Evolutionary conservation across 2,888 invertebrate species (phyloP).

Genomic region (Orthonevra nobilis): DNA sequence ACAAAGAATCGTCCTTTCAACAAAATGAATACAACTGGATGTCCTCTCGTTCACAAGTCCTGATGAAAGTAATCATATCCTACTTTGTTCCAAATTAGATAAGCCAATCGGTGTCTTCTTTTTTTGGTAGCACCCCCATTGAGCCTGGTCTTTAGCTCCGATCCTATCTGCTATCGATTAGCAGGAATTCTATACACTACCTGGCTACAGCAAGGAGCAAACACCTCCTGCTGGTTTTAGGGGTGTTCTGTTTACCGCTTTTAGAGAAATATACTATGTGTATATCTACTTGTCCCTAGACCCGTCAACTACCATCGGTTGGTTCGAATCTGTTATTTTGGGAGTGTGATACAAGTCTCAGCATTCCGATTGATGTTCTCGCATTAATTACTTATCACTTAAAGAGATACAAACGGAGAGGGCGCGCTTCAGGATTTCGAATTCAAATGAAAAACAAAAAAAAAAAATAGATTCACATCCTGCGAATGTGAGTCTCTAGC

Average conservation of each 20-base stretch:
- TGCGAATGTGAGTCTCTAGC: constrained; percentile 3
- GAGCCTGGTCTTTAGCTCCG: constrained; percentile 40
- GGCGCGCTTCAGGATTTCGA: constrained; percentile 14
- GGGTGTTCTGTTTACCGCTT: constrained; percentile 70
- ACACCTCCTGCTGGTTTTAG: constrained; percentile 63
- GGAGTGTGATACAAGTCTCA: constrained; percentile 60
- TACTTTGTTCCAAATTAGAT: constrained; percentile 63
- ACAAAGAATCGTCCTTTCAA: constrained; percentile 1
- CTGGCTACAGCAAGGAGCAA: constrained; percentile 55
- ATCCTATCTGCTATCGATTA: constrained; percentile 64
- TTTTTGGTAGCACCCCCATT: constrained; percentile 55
- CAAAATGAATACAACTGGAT: not conserved
- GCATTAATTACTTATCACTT: constrained; percentile 69
- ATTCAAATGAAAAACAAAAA: constrained; percentile 8
- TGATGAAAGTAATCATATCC: constrained; percentile 53
- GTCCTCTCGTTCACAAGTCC: constrained; percentile 19
- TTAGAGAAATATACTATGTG: constrained; percentile 52
- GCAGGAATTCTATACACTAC: constrained; percentile 50
- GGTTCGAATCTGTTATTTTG: too few relatives aligned
- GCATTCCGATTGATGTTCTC: constrained; percentile 54
- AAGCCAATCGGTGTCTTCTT: constrained; percentile 53
- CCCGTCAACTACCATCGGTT: constrained; percentile 12
- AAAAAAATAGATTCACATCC: constrained; percentile 18
- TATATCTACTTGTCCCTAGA: too few relatives aligned
- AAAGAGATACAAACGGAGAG: constrained; percentile 58